Percentiles rank a stretch among this genome's conserved stretches.
Conservation (phyloP, 2,888 invertebrate species). For the Napeogenes sylphis region DNA sequence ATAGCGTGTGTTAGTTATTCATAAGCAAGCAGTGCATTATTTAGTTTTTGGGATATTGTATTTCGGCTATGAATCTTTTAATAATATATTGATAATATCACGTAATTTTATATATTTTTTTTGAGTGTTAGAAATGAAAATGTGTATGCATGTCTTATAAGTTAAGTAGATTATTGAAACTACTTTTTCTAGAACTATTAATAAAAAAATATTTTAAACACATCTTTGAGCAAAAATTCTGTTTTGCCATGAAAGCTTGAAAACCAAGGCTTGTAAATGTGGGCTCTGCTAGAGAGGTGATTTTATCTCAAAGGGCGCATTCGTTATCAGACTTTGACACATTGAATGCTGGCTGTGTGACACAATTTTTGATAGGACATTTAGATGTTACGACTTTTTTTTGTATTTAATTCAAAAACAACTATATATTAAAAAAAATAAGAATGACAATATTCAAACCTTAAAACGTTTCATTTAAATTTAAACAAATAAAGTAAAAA, state of each 20-base stretch:
- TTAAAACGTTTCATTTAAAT: neutral
- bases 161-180: too few relatives aligned
- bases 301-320: conserved; percentile 49
- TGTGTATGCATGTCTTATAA: too few relatives aligned
- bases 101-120: too few relatives aligned
- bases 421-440: neutral
- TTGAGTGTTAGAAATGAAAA: too few relatives aligned
- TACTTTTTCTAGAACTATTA: too few relatives aligned
- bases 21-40: conserved; percentile 18
- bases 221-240: neutral
- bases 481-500: neutral
- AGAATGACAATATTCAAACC: neutral
- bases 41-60: conserved; percentile 1
- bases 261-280: conserved; percentile 17
- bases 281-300: conserved; percentile 32
- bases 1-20: conserved; percentile 21
- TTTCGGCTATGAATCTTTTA: neutral
- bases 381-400: conserved; percentile 24
- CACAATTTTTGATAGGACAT: conserved; percentile 30
- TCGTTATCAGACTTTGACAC: conserved; percentile 43
- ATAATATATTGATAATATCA: too few relatives aligned
- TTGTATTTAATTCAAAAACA: neutral
- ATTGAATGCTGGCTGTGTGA: conserved; percentile 30
- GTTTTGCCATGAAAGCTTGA: conserved; percentile 6
- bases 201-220: neutral